A percentile compares a stretch with the other conserved stretches of the same genome.
Evolutionary conservation across 2,888 invertebrate genomes (phyloP).

Genomic region (Keiferia lycopersicella): DNA sequence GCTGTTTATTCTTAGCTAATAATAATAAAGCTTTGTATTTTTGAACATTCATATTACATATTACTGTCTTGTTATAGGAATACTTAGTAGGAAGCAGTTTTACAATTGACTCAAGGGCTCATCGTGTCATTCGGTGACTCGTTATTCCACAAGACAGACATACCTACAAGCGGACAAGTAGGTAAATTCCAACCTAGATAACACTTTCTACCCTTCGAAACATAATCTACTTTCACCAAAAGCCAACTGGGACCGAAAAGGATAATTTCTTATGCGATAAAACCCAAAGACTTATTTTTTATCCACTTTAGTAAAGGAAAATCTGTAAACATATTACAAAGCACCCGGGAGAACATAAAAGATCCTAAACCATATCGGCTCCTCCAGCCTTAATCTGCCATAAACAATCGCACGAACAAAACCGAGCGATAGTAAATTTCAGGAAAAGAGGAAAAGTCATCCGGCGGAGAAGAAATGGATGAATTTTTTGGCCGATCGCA

Average conservation of each 20-base stretch:
- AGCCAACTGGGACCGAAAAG: constrained; percentile 41
- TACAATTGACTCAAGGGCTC: no score
- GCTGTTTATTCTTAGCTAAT: background rate
- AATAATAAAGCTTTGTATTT: no score
- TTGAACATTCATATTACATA: no score
- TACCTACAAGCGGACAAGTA: no score
- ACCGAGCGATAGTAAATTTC: constrained; percentile 63
- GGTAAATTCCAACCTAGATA: background rate
- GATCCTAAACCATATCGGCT: constrained; percentile 54
- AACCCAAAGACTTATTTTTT: constrained; percentile 55
- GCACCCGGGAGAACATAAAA: constrained; percentile 49
- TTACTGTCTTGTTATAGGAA: no score
- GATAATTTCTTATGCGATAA: constrained; percentile 52
- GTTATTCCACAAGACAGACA: no score
- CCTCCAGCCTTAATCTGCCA: constrained; percentile 60
- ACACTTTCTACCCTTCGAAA: constrained; percentile 48
- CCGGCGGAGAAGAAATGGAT: constrained; percentile 61
- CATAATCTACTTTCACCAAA: constrained; percentile 42
- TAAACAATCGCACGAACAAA: constrained; percentile 66
- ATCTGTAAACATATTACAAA: constrained; percentile 56
- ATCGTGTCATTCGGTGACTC: background rate
- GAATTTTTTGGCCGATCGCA: constrained; percentile 47
- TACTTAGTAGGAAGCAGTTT: no score
- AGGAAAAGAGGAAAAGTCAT: constrained; percentile 63
- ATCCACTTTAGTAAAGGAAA: constrained; percentile 54